Evolutionary conservation across 2,797 vertebrate genomes (phyloP), one percentile per base, ranked within the genome.

Genomic region (Lepilemur septentrionalis): DNA sequence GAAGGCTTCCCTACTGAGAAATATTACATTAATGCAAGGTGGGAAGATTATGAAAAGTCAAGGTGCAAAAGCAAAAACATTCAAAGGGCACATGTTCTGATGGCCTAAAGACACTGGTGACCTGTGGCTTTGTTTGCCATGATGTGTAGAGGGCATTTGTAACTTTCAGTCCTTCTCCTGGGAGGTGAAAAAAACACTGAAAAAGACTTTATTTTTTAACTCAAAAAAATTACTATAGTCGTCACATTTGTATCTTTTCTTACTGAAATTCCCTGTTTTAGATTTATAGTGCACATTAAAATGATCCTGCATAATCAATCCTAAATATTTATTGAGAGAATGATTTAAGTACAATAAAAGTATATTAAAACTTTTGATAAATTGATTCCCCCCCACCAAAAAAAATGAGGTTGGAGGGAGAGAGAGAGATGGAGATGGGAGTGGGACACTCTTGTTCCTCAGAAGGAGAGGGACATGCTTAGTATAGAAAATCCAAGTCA

Each of bases 271-370:
- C 15, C 23, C 52, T 93, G 18, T 80, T 93, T 85, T 46, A 72
- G 48, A 38, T 91, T 69, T 93, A 4, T 20, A 22, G 0, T 67
- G 48, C 35, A 75, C 5, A 78, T 89, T 96, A 94, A 32, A 48
- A 69, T 89, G 55, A 79, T 52, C 35, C 65, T 84, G 38, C 22
- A 43, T 85, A 73, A 38, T 92, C 72, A 69, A 38, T 92, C 67
- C 32, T 76, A 55, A 86, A 86, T 5, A 35, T 91, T 76, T 65
- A 59, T 61, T 65, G 65, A 76, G 80, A 89, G 65, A 92, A 63
- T 70, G 80, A 76, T 78, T 87, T 79, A 59, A 57, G 1, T 89
- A 11, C 22, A 78, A 25, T 88, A 78, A 94, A 96, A 92, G 81
- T 82, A 90, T 12, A 86, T 94, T 7, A 55, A 89, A 89, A 52